A percentile compares a stretch with the other conserved stretches of the same genome.
Evolutionary conservation across 2,888 invertebrate genomes (phyloP).

Genomic region (Mythimna albipuncta): DNA sequence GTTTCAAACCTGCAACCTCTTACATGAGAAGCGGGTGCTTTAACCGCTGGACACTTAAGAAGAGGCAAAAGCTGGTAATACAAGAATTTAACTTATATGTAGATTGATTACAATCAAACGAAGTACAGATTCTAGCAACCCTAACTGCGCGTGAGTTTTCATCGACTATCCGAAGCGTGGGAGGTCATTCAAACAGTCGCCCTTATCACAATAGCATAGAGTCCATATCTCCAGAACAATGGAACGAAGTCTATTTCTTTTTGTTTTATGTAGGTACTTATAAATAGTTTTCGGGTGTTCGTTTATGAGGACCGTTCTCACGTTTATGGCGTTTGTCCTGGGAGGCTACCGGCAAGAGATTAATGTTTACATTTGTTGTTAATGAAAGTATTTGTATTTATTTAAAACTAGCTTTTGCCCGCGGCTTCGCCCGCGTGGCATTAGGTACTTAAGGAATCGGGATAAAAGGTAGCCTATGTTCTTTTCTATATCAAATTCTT

Average conservation of each 20-base stretch:
- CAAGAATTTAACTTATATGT: too few relatives aligned
- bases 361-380: slow-evolving; percentile 46
- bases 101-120: neutral
- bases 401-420: neutral
- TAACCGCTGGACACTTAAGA: too few relatives aligned
- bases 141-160: slow-evolving; percentile 53
- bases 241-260: slow-evolving; percentile 46
- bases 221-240: slow-evolving; percentile 45
- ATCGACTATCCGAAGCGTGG: slow-evolving; percentile 69
- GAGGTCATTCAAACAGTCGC: slow-evolving; percentile 67
- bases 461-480: too few relatives aligned
- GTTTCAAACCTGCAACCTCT: too few relatives aligned
- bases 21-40: too few relatives aligned
- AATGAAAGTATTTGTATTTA: slow-evolving; percentile 30
- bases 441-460: too few relatives aligned
- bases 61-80: too few relatives aligned
- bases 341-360: slow-evolving; percentile 30
- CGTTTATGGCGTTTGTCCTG: slow-evolving; percentile 61
- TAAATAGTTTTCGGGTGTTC: slow-evolving; percentile 66
- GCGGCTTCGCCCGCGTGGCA: too few relatives aligned
- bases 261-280: slow-evolving; percentile 59
- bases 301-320: slow-evolving; percentile 64
- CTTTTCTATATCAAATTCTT: too few relatives aligned
- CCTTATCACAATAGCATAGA: slow-evolving; percentile 47
- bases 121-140: slow-evolving; percentile 28